Conservation (phyloP, 2,888 invertebrate genomes). For the Miltochrista miniata region DNA sequence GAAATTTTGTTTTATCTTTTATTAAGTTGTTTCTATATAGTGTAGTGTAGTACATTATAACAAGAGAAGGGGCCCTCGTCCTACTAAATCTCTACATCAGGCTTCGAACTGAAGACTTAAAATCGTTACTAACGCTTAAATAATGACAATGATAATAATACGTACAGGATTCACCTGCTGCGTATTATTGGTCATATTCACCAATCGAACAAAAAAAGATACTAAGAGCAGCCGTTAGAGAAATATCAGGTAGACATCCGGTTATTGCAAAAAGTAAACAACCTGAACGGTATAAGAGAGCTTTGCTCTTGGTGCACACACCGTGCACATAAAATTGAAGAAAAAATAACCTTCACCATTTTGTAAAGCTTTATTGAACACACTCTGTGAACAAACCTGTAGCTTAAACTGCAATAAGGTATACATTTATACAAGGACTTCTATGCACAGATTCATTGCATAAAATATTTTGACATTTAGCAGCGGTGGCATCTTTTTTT, state of each 20-base stretch:
- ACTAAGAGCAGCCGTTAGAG: constrained; percentile 27
- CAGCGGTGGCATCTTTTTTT: no score
- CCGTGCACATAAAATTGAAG: background rate
- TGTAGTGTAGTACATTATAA: no score
- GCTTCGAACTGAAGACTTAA: no score
- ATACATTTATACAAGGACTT: no score
- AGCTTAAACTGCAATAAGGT: no score
- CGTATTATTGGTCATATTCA: background rate
- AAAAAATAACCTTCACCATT: background rate
- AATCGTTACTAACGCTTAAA: no score
- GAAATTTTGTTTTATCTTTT: no score
- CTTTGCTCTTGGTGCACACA: background rate
- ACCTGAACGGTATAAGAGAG: background rate
- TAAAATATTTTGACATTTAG: no score
- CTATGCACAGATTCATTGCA: no score
- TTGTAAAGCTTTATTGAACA: background rate
- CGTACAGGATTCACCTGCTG: background rate
- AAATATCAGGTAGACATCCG: constrained; percentile 28
- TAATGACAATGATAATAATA: background rate
- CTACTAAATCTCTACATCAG: no score
- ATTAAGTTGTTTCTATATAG: no score
- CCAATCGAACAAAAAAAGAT: background rate
- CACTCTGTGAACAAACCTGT: background rate
- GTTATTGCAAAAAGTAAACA: constrained; percentile 10
- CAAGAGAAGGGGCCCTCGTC: no score